Conservation (phyloP, 2,113 vertebrate genomes). For the Caretta caretta region DNA sequence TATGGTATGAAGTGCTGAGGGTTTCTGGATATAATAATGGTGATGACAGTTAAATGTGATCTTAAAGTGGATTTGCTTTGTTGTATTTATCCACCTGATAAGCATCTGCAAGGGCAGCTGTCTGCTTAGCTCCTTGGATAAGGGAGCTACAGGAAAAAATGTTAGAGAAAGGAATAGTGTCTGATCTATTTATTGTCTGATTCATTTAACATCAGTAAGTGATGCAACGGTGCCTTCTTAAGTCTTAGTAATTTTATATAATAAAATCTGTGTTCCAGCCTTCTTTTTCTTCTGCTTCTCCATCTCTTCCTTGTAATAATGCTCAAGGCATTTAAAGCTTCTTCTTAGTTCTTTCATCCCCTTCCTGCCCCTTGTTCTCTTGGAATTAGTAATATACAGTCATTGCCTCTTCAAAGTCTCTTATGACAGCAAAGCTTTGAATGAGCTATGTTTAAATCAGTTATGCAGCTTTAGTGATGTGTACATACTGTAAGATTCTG, state of each 20-base stretch:
- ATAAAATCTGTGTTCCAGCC: constrained; percentile 7
- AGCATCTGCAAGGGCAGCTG: constrained; percentile 31
- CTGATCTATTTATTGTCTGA: constrained; percentile 7
- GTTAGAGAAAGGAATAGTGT: constrained; percentile 4
- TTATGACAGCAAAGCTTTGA: not conserved
- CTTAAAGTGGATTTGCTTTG: constrained; percentile 34
- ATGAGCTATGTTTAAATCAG: constrained; percentile 1
- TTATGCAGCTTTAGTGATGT: not conserved
- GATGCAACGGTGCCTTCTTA: constrained; percentile 11
- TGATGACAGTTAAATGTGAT: not conserved
- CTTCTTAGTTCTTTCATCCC: not conserved
- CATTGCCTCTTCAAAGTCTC: not conserved
- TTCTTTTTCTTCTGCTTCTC: not conserved
- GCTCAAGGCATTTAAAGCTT: not conserved
- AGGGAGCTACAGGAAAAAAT: not conserved
- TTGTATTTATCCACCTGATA: constrained; percentile 29
- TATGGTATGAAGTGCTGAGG: not conserved
- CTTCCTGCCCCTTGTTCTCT: not conserved
- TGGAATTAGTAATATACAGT: not conserved
- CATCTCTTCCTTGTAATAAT: not conserved
- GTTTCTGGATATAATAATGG: not conserved
- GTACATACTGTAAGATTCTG: not conserved
- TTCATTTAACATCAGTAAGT: constrained; percentile 11
- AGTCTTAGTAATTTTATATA: not conserved
- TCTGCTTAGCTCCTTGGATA: not conserved